Base-by-base conservation (phyloP, 2,888 invertebrate genomes). In the Drosophila fulvimacula region DNA sequence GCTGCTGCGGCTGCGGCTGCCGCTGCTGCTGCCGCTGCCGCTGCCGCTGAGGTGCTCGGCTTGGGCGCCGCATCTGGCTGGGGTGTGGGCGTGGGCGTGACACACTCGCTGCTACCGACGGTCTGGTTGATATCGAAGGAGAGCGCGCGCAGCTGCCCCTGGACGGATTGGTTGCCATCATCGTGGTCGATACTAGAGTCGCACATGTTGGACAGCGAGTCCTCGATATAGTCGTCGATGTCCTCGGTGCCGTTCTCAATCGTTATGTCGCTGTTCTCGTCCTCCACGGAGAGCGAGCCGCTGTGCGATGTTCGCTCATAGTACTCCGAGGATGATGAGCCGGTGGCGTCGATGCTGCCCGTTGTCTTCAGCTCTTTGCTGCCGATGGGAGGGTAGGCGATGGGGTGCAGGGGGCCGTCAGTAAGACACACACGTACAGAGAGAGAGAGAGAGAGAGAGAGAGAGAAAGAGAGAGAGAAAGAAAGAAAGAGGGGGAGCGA, bases 181-280 rank as follows among this genome's bases (percentile, higher is more conserved):
- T 90, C 90, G 38, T 84, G 82, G 55, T 90, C 92, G 30, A 90
- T 88, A 56, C 63, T 38, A 10, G 90, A 82, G 72, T 92, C 92
- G 59, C 90, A 91, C 77, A 91, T 87, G 24, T 88, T 86, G n/a
- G 91, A 91, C 19, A 88, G 76, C 46, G 88, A 89, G 30, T 92
- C 92, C 62, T 92, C 92, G 49, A 91, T 91, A 69, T 90, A 91
- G 56, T 92, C 91, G 32, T 90, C 91, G 27, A 88, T 90, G 30
- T 91, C 90, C 70, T 91, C 91, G 59, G 85, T 88, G 56, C 91
- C 91, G 67, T 91, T 91, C 62, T 92, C 93, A 49, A 91, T 82
- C 15, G 90, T 91, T 61, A 92, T 91, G 68, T 92, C 92, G 81
- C 92, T 92, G 49, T 92, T 92, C 76, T 92, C 92, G 71, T 92